Evolutionary conservation across 2,113 vertebrate genomes (phyloP), one percentile per base, ranked within the genome.

Genomic region (Numenius arquata): DNA sequence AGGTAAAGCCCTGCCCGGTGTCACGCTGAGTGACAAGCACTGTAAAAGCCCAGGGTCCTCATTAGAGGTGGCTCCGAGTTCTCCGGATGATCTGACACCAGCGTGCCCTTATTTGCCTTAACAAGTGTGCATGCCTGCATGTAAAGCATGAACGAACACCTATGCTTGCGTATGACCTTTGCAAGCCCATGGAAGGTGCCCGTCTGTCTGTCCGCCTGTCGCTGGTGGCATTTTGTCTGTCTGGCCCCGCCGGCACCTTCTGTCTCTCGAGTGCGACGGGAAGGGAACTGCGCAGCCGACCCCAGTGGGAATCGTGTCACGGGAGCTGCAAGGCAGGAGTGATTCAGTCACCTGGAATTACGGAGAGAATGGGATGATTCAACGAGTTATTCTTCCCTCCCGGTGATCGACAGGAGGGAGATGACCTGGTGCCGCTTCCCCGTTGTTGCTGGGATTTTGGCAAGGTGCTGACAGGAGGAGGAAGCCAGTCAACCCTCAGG

Each of bases 121-220:
- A 27, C 79, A 8, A 74, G 79, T 2, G 43, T 75, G 23, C 87
- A 73, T 81, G 86, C 76, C 85, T 95, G 86, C 76, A 68, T 89
- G 91, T 17, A 11, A 22, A 77, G 85, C 91, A 55, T 48, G 88
- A 65, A 27, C 1, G 43, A 67, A 58, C 48, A 18, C 18, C 17
- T 66, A 3, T 47, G 79, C n/a, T 78, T 23, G 13, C 41, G 27
- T 15, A 3, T 2, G 38, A 48, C 58, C 79, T 72, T 18, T 32
- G 43, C 63, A 12, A 68, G 80, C 50, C 76, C 27, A 1, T 4
- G 40, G 77, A 48, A 45, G 50, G 63, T 50, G 30, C 32, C n/a
- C 55, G 74, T 9, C 9, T 61, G 61, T 68, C 43, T 26, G 14
- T 59, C 53, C 4, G 2, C 14, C 52, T 36, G n/a, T 29, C 80